Conservation (phyloP, 2,113 vertebrate species). For the Bubo bubo region DNA sequence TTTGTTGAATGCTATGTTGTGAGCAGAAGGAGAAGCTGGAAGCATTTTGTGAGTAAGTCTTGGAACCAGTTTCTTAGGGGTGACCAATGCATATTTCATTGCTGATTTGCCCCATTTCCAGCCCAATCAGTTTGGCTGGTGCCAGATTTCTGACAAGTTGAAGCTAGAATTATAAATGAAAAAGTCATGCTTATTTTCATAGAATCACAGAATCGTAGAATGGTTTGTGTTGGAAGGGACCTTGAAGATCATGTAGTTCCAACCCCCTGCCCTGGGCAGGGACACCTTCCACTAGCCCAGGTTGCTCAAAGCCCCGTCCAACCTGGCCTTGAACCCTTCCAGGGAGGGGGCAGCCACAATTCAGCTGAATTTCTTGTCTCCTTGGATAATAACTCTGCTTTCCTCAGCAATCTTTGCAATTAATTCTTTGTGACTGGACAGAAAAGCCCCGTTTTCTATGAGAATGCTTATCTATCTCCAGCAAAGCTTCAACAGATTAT, state of each 20-base stretch:
- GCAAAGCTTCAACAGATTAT: neutral
- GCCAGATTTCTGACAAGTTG: neutral
- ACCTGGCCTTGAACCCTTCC: no score
- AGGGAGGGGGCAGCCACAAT: no score
- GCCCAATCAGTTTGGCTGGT: neutral
- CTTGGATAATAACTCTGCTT: neutral
- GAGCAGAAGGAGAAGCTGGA: neutral
- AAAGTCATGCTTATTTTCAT: neutral
- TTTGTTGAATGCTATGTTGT: fast-evolving
- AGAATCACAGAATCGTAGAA: no score
- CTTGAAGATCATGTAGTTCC: no score
- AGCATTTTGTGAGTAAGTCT: neutral
- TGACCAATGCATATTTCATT: neutral
- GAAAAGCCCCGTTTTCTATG: slow-evolving; percentile 34
- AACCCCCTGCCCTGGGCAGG: no score
- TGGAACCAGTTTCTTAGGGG: neutral
- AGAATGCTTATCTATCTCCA: neutral
- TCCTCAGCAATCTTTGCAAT: neutral
- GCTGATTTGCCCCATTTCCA: neutral
- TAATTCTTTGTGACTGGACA: neutral
- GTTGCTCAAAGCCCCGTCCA: no score
- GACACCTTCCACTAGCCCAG: no score
- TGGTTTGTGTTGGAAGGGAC: no score
- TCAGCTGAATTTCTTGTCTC: slow-evolving; percentile 23
- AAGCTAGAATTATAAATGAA: neutral